Evolutionary conservation across 2,113 vertebrate genomes (phyloP), one percentile per base, ranked within the genome.

Genomic region (Cyrtonyx montezumae): DNA sequence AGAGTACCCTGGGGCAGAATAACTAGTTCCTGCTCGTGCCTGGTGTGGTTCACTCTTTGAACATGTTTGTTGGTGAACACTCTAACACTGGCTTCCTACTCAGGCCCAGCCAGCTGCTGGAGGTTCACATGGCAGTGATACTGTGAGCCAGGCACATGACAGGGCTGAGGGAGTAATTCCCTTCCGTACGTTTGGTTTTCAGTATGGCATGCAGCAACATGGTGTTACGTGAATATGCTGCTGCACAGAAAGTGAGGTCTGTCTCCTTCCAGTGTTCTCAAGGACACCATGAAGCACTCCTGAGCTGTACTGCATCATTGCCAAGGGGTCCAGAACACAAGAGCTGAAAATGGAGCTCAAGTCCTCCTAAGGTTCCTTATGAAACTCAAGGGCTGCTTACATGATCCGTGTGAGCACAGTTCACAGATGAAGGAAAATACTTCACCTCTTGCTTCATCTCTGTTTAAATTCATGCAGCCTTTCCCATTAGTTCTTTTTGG

Each of bases 51-150:
- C 34, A 2, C 46, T 36, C n/a, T 67, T 42, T 26, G 34, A 61
- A 8, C 45, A 42, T 3, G 25, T 0, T 37, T 20, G 34, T 0
- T 10, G 36, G 40, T 19, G 55, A 42, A 19, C 6, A 28, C 55
- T 75, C 53, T 14, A 48, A 30, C 42, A 12, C 14, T 3, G 16
- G 30, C 55, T 78, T 20, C 66, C 37, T 70, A 62, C 8, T 36
- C 61, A 58, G 13, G 61, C 55, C 40, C 51, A 20, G 19, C 14
- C 59, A 66, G 69, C 69, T 43, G 40, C 74, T 74, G 59, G 13
- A 28, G 59, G 37, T 61, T 46, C 40, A 37, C 17, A 11, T 11
- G 65, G 43, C 78, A 8, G 61, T 18, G 43, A 12, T 2, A 10
- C 21, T 8, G 13, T 4, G 26, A 79, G n/a, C 13, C 21, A 45